These are phyloP conservation scores for Meteorus sp. DNA, from an alignment of 1,140 invertebrate genomes.

Conservation along the genomic window DNA sequence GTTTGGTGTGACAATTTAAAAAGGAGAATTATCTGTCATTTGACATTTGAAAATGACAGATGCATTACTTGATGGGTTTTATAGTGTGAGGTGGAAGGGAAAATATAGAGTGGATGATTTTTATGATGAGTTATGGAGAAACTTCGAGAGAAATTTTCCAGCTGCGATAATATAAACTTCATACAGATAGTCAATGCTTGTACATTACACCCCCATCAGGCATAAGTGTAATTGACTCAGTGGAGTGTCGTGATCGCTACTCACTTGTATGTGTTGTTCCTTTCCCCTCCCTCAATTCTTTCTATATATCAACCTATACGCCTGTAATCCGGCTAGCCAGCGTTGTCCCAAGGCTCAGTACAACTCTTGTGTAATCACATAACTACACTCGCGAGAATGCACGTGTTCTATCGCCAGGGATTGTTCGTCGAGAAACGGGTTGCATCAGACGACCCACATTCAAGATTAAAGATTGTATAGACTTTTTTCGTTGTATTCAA, in stretches of 20 bases:
- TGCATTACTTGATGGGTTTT: no score
- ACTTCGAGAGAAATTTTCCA: no score
- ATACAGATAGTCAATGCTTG: not conserved
- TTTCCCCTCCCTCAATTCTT: not conserved
- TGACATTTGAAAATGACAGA: no score
- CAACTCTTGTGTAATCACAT: slow-evolving; percentile 28
- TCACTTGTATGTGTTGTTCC: not conserved
- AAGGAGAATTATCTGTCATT: no score
- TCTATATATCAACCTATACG: not conserved
- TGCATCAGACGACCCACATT: slow-evolving; percentile 27
- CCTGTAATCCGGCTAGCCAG: not conserved
- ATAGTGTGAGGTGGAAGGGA: no score
- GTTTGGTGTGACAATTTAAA: no score
- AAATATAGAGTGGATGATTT: no score
- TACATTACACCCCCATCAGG: slow-evolving; percentile 1
- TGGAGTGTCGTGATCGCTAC: slow-evolving; percentile 1
- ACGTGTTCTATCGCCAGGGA: slow-evolving; percentile 29
- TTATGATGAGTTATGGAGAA: no score
- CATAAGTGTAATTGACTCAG: not conserved
- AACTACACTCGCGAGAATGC: slow-evolving; percentile 26
- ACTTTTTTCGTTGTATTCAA: not conserved
- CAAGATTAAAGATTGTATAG: slow-evolving; percentile 11
- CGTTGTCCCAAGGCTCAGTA: slow-evolving; percentile 18
- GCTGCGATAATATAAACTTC: no score
- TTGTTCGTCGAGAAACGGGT: slow-evolving; percentile 22